A percentile compares a stretch with the other conserved stretches of the same genome.
Conservation (phyloP, 2,113 vertebrate species). For the Halcyon malimbica region DNA sequence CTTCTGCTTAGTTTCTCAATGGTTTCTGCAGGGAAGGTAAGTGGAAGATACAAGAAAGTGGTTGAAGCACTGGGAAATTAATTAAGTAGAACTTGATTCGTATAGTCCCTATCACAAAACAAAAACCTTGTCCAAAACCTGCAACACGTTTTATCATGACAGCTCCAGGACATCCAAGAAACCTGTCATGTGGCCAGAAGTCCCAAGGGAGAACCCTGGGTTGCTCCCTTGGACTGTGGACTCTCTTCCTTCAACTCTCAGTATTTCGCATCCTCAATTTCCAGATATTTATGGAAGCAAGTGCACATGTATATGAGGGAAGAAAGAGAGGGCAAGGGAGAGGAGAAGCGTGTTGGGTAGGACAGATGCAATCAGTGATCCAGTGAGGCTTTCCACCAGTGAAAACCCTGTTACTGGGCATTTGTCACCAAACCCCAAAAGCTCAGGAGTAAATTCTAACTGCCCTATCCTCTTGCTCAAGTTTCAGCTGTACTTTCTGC, state of each 20-base stretch:
- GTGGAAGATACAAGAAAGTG: not conserved
- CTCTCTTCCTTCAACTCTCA: not conserved
- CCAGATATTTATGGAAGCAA: not conserved
- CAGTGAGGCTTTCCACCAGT: not conserved
- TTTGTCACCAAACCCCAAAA: not conserved
- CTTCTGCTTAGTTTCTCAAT: not conserved
- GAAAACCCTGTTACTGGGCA: not conserved
- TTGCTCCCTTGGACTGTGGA: not conserved
- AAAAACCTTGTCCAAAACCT: not conserved
- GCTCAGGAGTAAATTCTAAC: not conserved
- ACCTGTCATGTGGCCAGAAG: not conserved
- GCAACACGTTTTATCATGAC: not conserved
- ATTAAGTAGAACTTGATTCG: not conserved
- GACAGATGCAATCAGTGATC: too few relatives aligned
- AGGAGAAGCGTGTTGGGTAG: not conserved
- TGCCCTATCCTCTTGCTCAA: not conserved
- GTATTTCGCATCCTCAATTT: not conserved
- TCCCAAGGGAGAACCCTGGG: not conserved
- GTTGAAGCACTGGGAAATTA: not conserved
- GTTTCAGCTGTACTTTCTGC: not conserved
- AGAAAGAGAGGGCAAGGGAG: not conserved
- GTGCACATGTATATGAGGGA: rapidly evolving
- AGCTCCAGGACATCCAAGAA: not conserved
- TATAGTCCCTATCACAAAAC: not conserved
- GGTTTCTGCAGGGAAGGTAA: not conserved